These are phyloP conservation scores for Apoda limacodes DNA, from an alignment of 2,888 invertebrate species.

Conservation along the genomic window DNA sequence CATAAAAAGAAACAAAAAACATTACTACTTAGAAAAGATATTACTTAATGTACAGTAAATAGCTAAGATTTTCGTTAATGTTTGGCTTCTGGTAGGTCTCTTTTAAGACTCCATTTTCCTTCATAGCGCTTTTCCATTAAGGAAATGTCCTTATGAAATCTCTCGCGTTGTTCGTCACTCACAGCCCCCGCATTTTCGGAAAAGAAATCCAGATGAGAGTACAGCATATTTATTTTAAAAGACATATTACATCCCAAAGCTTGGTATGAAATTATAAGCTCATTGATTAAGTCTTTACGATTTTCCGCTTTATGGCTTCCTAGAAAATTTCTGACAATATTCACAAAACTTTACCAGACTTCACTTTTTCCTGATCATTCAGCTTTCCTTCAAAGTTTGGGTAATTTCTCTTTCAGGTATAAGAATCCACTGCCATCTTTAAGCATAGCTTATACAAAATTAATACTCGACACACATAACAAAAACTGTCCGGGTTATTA, in stretches of 20 bases:
- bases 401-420: constrained; percentile 6
- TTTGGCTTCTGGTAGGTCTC: no score
- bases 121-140: no score
- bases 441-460: constrained; percentile 11
- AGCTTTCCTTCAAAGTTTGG: not conserved
- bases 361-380: not conserved
- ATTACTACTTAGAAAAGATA: no score
- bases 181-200: constrained; percentile 29
- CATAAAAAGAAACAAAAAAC: no score
- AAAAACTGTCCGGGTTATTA: no score
- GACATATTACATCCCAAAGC: constrained; percentile 22
- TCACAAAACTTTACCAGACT: not conserved
- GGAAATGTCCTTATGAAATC: constrained; percentile 37
- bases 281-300: no score
- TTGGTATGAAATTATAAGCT: no score
- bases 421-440: constrained; percentile 8
- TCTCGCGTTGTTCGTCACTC: constrained; percentile 32
- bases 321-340: not conserved
- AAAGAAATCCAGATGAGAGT: constrained; percentile 31
- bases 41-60: no score
- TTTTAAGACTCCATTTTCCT: no score
- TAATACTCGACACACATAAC: no score
- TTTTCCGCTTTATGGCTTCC: not conserved
- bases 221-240: constrained; percentile 30
- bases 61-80: no score